Conservation (phyloP, 2,797 vertebrate genomes). For the Pantherophis vulpinus region DNA sequence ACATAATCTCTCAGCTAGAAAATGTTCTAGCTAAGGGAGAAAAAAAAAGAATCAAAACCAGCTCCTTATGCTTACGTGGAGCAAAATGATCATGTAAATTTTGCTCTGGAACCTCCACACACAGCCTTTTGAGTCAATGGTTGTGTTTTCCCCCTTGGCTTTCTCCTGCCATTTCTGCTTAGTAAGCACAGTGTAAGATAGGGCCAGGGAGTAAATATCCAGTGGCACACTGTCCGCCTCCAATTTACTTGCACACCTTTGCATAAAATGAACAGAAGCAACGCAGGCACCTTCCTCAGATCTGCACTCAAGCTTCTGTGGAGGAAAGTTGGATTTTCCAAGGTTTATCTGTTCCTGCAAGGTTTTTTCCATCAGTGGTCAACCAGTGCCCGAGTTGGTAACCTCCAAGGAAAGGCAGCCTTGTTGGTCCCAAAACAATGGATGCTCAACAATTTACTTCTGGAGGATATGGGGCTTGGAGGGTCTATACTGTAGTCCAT, state of each 20-base stretch:
- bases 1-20: not conserved
- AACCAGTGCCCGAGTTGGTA: not conserved
- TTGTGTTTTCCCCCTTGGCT: not conserved
- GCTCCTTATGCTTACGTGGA: not conserved
- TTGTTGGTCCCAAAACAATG: not conserved
- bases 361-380: not conserved
- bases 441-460: not conserved
- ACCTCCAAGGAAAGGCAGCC: not conserved
- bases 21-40: not conserved
- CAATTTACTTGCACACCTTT: not conserved
- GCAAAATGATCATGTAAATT: not conserved
- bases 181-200: not conserved
- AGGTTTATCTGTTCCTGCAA: not conserved
- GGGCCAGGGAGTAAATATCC: not conserved
- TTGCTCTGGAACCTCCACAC: not conserved
- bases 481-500: not conserved
- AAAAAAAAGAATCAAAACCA: not conserved
- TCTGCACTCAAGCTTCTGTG: not conserved
- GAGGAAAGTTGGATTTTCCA: not conserved
- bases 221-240: no score
- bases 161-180: not conserved
- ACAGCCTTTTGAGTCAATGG: not conserved
- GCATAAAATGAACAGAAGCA: not conserved
- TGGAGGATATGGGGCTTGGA: not conserved
- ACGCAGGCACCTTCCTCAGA: not conserved